A percentile compares a stretch with the other conserved stretches of the same genome.
phyloP scores from a whole-genome alignment of 2,113 vertebrate genomes.

The Apteryx mantelli region DNA sequence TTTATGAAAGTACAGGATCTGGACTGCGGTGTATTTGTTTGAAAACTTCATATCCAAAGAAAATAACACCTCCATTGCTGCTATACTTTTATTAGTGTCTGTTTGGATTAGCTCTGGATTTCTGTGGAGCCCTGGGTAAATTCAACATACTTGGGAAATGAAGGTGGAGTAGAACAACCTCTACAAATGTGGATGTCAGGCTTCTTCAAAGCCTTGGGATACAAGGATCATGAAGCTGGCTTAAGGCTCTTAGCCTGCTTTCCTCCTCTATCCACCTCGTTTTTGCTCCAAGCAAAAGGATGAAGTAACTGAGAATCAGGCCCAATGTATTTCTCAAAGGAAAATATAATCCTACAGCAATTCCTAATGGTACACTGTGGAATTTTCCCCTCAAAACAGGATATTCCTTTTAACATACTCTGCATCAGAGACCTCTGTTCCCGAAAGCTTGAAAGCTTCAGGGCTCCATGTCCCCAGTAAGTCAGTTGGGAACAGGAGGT shows the following conservation, averaged over 20 bases:
- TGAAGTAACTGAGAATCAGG: neutral
- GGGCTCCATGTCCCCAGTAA: neutral
- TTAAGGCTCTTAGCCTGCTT: conserved; percentile 14
- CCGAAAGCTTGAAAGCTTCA: neutral
- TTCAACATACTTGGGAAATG: neutral
- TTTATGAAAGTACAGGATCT: conserved; percentile 44
- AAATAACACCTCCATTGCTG: conserved; percentile 29
- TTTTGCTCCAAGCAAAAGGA: neutral
- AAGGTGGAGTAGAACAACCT: neutral
- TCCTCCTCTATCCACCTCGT: neutral
- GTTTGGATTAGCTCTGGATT: neutral
- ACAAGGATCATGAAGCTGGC: conserved; percentile 3
- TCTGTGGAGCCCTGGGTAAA: neutral
- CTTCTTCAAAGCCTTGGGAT: neutral
- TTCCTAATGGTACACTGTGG: neutral
- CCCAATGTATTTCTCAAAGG: neutral
- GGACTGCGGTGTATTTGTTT: conserved; percentile 6
- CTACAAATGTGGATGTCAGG: conserved; percentile 33
- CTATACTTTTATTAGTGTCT: conserved; percentile 14
- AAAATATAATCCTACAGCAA: neutral
- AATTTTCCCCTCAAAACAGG: neutral
- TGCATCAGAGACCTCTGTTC: neutral
- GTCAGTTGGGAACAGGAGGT: neutral
- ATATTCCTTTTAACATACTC: neutral
- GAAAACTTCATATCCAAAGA: conserved; percentile 23